These are phyloP conservation scores for Himalopsyche phryganea DNA, from an alignment of 1,140 invertebrate genomes.

Conservation along the genomic window DNA sequence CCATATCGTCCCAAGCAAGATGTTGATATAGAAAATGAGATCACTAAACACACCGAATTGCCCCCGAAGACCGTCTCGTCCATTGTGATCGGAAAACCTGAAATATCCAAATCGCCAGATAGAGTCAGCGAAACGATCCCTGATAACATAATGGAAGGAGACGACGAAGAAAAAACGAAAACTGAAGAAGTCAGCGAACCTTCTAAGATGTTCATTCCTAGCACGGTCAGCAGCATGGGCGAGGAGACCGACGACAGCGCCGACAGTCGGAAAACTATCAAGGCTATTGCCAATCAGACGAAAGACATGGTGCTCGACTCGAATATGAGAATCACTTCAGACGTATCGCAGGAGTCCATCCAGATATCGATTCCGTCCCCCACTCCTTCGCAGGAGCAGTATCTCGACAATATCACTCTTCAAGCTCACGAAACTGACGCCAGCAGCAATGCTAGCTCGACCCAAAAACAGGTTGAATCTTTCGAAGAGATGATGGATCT, in stretches of 20 bases:
- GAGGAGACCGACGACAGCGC: background rate
- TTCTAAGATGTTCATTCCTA: slow-evolving; percentile 14
- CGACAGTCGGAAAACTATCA: slow-evolving; percentile 43
- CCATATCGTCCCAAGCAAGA: slow-evolving; percentile 38
- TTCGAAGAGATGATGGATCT: slow-evolving; percentile 67
- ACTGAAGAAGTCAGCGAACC: slow-evolving; percentile 46
- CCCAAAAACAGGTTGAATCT: slow-evolving; percentile 54
- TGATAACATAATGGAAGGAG: slow-evolving; percentile 53
- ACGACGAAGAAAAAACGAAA: slow-evolving; percentile 51
- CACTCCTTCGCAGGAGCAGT: slow-evolving; percentile 58
- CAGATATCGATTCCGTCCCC: slow-evolving; percentile 60
- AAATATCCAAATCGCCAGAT: slow-evolving; percentile 50
- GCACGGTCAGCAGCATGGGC: slow-evolving; percentile 4
- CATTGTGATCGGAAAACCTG: slow-evolving; percentile 14
- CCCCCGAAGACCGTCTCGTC: slow-evolving; percentile 37
- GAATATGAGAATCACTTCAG: slow-evolving; percentile 51
- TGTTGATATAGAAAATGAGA: slow-evolving; percentile 50
- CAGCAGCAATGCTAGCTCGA: slow-evolving; percentile 39
- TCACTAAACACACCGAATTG: slow-evolving; percentile 49
- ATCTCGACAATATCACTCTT: slow-evolving; percentile 58
- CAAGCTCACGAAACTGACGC: slow-evolving; percentile 52
- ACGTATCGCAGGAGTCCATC: slow-evolving; percentile 56
- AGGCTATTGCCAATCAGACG: slow-evolving; percentile 49
- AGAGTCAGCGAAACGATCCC: slow-evolving; percentile 52
- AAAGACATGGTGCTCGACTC: slow-evolving; percentile 52